These are phyloP conservation scores for Spodoptera frugiperda DNA, from an alignment of 1,140 invertebrate genomes.

Conservation along the genomic window DNA sequence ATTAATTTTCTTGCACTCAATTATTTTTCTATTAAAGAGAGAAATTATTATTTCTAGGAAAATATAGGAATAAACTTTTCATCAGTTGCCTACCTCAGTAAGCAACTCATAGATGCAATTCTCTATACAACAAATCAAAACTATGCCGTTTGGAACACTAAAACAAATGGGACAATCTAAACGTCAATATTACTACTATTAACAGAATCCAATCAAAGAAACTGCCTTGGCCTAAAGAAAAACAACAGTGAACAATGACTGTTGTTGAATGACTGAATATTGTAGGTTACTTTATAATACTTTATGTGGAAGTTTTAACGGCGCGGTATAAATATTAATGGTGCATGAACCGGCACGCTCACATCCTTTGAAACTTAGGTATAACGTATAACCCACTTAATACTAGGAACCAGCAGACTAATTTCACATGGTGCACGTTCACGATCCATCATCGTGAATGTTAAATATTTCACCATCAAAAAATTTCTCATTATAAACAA, in stretches of 20 bases:
- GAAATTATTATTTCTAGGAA: too few relatives aligned
- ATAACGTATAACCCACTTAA: slow-evolving; percentile 5
- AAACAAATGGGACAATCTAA: too few relatives aligned
- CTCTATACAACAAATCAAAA: too few relatives aligned
- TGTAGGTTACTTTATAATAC: background rate
- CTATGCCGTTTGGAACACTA: too few relatives aligned
- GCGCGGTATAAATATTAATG: slow-evolving; percentile 17
- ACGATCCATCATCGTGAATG: background rate
- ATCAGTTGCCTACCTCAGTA: too few relatives aligned
- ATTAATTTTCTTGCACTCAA: too few relatives aligned
- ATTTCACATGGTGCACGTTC: slow-evolving; percentile 1
- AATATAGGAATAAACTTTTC: too few relatives aligned
- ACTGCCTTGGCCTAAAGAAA: background rate
- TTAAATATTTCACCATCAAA: background rate
- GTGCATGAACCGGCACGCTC: background rate
- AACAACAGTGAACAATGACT: background rate
- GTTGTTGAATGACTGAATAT: too few relatives aligned
- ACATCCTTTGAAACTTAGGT: slow-evolving; percentile 1
- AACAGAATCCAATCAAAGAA: too few relatives aligned
- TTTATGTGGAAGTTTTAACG: slow-evolving; percentile 10
- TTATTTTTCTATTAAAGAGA: too few relatives aligned
- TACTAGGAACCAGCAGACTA: background rate
- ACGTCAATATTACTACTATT: too few relatives aligned
- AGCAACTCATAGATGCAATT: too few relatives aligned
- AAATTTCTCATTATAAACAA: background rate